Base-by-base conservation (phyloP, 1,140 invertebrate species). In the Nymphalis io region DNA sequence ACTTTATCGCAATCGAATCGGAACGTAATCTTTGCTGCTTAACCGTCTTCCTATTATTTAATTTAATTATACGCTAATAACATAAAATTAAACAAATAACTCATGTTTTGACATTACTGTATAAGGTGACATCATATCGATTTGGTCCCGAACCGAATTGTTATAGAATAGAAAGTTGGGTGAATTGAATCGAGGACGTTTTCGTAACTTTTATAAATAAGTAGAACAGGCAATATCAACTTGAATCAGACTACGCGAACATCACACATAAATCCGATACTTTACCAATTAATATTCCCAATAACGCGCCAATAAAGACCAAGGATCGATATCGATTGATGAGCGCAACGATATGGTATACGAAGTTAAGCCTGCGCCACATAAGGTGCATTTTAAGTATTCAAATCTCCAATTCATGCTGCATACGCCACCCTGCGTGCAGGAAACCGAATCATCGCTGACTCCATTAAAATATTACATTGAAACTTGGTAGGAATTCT, bases 391-490 rank as follows among this genome's bases (percentile, higher is more conserved):
- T 70, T 66, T 18, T 60, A 71, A 71, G 57, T 46, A 42, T 66
- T 57, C 2, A 11, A 18, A 60, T 65, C 15, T 39, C 10, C 15
- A 11, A 74, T 73, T 73, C 72, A 60, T n/a, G 23, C n/a, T 64
- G 70, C 73, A 69, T 60, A 57, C 70, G 20, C 69, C 71, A 60
- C 68, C 64, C 68, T 63, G 57, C 18, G 21, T 65, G 73, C 73
- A 75, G 73, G 73, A 75, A 75, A 69, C 72, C 42, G 60, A 60
- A 64, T 60, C 69, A 66, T 16, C 58, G 61, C n/a, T 27, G 60
- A n/a, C 55, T 60, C 73, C 62, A 75, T 75, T 75, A 75, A 74
- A 75, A 68, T 75, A 75, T 75, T 75, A 75, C 73, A 72, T 72
- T 60, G 59, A 27, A 21, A 38, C 66, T 38, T 18, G 66, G 18